Evolutionary conservation across 1,140 invertebrate genomes (phyloP).

Genomic region (Eufriesea mexicana): DNA sequence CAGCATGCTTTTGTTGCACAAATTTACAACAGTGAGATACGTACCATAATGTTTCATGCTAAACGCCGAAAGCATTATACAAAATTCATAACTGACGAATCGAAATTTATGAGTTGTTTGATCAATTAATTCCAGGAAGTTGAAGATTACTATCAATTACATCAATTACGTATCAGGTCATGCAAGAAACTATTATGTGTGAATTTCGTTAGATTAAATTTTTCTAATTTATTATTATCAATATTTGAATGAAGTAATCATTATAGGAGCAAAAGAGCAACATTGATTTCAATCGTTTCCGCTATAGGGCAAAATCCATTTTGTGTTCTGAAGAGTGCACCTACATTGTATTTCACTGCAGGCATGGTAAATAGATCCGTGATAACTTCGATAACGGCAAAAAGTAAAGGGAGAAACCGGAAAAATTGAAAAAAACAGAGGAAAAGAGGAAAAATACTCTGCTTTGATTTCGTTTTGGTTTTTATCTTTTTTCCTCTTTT

Average conservation of each 20-base stretch:
- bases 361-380: conserved; percentile 31
- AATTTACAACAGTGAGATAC: too few species aligned
- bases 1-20: too few species aligned
- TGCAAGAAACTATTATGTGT: too few species aligned
- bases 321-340: conserved; percentile 2
- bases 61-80: too few species aligned
- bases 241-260: conserved; percentile 45
- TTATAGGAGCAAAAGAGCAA: conserved; percentile 26
- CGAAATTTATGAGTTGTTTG: too few species aligned
- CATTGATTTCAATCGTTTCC: conserved; percentile 47
- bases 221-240: neutral
- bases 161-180: too few species aligned
- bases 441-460: neutral
- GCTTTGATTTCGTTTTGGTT: conserved; percentile 29
- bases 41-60: too few species aligned
- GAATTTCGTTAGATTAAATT: too few species aligned
- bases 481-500: neutral
- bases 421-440: neutral
- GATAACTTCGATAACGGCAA: conserved; percentile 38
- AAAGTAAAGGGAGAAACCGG: neutral
- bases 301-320: conserved; percentile 30
- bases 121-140: too few species aligned
- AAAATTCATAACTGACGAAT: too few species aligned
- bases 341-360: conserved; percentile 13
- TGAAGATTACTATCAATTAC: too few species aligned